phyloP scores from a whole-genome alignment of 2,888 invertebrate species.

The Neuroscelio doddi region DNA sequence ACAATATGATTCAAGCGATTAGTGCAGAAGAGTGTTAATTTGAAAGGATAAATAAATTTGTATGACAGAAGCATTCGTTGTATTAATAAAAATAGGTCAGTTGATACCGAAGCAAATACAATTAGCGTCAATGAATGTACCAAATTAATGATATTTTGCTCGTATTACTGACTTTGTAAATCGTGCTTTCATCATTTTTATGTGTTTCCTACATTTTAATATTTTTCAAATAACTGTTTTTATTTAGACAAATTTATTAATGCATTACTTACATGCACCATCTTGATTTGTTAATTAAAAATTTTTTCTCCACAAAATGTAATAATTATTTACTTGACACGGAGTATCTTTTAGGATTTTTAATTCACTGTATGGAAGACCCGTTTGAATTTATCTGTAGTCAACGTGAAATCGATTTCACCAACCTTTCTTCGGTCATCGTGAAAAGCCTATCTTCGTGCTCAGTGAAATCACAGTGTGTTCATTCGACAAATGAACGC shows the following conservation, averaged over 20 bases:
- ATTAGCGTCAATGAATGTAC: constrained; percentile 50
- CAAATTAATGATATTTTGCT: constrained; percentile 39
- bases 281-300: too few relatives aligned
- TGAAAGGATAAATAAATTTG: constrained; percentile 27
- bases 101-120: constrained; percentile 56
- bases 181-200: neutral
- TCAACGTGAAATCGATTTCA: too few relatives aligned
- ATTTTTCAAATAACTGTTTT: neutral
- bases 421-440: too few relatives aligned
- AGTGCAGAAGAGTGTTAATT: too few relatives aligned
- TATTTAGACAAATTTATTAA: too few relatives aligned
- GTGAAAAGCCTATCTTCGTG: constrained; percentile 26
- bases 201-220: neutral
- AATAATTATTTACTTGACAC: too few relatives aligned
- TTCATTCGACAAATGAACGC: constrained; percentile 28
- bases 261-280: too few relatives aligned
- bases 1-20: too few relatives aligned
- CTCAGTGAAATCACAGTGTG: constrained; percentile 27
- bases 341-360: too few relatives aligned
- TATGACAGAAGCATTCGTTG: constrained; percentile 38
- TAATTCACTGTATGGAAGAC: too few relatives aligned
- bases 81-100: constrained; percentile 42
- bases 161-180: constrained; percentile 10
- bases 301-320: too few relatives aligned
- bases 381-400: too few relatives aligned